A percentile compares a stretch with the other conserved stretches of the same genome.
These are phyloP conservation scores for Sphinx pinastri DNA, from an alignment of 2,888 invertebrate genomes.

Conservation along the genomic window DNA sequence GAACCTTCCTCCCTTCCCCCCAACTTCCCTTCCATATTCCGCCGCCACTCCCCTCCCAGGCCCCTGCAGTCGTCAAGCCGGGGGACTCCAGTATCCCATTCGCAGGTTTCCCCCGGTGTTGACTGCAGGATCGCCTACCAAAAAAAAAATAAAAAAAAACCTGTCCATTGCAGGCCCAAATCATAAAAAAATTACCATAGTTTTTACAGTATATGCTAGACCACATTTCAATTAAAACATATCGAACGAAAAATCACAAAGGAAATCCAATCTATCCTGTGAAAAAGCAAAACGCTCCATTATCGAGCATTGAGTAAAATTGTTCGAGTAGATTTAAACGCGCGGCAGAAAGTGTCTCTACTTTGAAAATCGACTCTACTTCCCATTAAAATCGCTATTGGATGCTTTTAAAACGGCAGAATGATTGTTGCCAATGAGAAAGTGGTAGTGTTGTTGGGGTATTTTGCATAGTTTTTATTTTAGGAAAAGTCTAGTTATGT, in stretches of 20 bases:
- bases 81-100: too few species aligned
- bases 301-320: not conserved
- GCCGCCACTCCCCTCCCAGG: too few species aligned
- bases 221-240: constrained; percentile 8
- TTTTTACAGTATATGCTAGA: not conserved
- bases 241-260: constrained; percentile 6
- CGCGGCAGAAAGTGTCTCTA: constrained; percentile 17
- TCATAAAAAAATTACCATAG: not conserved
- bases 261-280: constrained; percentile 15
- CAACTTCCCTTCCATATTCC: too few species aligned
- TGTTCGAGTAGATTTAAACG: constrained; percentile 6
- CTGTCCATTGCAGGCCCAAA: not conserved
- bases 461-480: not conserved
- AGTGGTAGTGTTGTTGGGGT: constrained; percentile 4
- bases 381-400: constrained; percentile 19
- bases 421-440: constrained; percentile 24
- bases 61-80: too few species aligned
- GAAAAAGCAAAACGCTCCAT: constrained; percentile 6
- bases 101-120: too few species aligned
- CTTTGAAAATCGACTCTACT: constrained; percentile 13
- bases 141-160: too few species aligned
- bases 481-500: not conserved
- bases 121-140: too few species aligned
- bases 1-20: too few species aligned
- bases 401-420: constrained; percentile 13